Conservation (phyloP, 2,113 vertebrate species). For the human region DNA sequence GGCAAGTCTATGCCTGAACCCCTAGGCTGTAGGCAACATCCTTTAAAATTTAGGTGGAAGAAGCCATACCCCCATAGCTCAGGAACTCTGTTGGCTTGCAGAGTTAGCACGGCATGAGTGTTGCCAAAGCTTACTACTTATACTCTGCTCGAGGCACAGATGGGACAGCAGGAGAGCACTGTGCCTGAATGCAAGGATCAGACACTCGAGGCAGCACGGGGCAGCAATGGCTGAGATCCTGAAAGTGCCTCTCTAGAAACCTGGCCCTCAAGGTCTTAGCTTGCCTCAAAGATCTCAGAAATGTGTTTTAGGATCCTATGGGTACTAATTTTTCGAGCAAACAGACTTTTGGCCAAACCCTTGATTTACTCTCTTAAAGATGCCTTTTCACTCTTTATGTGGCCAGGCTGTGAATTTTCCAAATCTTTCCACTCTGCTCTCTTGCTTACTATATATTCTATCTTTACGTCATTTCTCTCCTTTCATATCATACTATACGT, state of each 20-base stretch:
- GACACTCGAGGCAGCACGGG: accelerated
- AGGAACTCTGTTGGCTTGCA: not conserved
- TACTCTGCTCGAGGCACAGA: not conserved
- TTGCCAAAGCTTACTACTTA: not conserved
- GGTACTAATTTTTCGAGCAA: not conserved
- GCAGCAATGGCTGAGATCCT: not conserved
- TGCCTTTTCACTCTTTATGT: not conserved
- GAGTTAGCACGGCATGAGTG: not conserved
- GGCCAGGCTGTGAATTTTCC: not conserved
- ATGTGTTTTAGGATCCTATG: not conserved
- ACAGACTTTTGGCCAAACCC: not conserved
- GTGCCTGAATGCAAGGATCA: not conserved
- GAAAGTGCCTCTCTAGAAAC: too few species aligned
- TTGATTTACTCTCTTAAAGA: not conserved
- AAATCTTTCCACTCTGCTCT: not conserved
- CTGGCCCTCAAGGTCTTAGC: not conserved
- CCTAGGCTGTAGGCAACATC: too few species aligned
- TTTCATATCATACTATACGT: not conserved
- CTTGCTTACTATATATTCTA: not conserved
- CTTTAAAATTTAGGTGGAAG: not conserved
- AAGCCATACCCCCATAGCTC: not conserved
- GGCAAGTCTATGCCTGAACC: not conserved
- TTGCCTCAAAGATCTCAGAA: not conserved
- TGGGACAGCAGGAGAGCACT: too few species aligned
- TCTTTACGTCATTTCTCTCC: not conserved